These are phyloP conservation scores for Nephrotoma appendiculata DNA, from an alignment of 2,888 invertebrate genomes.

Conservation along the genomic window DNA sequence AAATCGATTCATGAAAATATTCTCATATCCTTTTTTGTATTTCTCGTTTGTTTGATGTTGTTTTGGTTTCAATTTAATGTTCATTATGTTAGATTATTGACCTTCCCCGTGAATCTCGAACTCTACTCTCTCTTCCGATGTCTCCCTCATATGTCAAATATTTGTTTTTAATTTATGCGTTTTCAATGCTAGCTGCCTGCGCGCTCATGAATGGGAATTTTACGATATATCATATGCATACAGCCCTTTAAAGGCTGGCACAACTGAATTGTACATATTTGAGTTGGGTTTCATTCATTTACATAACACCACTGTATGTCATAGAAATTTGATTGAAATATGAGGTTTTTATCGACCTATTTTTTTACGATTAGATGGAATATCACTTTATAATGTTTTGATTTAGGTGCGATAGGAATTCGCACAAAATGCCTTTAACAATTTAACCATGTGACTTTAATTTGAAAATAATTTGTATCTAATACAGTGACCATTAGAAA, in stretches of 20 bases:
- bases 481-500: too few species aligned
- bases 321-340: neutral
- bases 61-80: neutral
- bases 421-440: neutral
- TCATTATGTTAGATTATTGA: neutral
- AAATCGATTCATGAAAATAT: neutral
- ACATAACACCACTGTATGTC: neutral
- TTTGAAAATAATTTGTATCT: too few species aligned
- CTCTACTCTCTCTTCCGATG: neutral
- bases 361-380: neutral
- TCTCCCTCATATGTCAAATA: neutral
- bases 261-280: too few species aligned
- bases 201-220: neutral
- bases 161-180: neutral
- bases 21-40: neutral
- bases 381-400: neutral
- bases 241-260: too few species aligned
- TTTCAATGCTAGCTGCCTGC: neutral
- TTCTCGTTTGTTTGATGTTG: neutral
- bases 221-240: neutral
- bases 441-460: too few species aligned
- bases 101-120: neutral
- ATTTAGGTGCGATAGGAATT: neutral
- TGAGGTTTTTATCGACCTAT: neutral
- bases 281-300: neutral